These are phyloP conservation scores for Manis javanica DNA, from an alignment of 2,797 vertebrate species.

Conservation along the genomic window DNA sequence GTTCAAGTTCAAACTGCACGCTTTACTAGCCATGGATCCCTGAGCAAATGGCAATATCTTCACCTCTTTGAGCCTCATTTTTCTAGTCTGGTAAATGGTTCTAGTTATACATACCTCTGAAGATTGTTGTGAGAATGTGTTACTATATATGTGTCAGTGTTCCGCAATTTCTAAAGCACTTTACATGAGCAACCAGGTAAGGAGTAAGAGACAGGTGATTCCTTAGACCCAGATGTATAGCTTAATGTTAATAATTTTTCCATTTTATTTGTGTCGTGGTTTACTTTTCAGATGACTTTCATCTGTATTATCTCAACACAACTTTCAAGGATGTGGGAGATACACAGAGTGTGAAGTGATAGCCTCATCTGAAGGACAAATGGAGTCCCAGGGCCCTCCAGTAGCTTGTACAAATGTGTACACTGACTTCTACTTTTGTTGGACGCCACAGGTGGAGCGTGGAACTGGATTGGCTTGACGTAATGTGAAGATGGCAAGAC, in stretches of 20 bases:
- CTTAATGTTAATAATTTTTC: background rate
- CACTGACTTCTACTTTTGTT: background rate
- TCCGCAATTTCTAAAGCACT: background rate
- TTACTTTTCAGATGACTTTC: background rate
- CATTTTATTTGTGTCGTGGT: background rate
- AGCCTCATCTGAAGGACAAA: background rate
- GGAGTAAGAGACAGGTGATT: background rate
- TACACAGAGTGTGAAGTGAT: fast-evolving
- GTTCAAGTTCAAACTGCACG: background rate
- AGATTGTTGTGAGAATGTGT: background rate
- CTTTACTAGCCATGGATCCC: background rate
- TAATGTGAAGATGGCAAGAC: background rate
- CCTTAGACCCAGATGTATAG: background rate
- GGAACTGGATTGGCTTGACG: fast-evolving
- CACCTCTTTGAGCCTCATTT: background rate
- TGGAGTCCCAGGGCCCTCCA: fast-evolving
- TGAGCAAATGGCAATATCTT: background rate
- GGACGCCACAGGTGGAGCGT: fast-evolving
- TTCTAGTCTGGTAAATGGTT: background rate
- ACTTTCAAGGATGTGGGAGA: background rate
- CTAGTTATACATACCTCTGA: background rate
- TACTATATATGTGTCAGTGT: background rate
- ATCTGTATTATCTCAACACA: background rate
- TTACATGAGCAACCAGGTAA: background rate
- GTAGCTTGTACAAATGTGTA: fast-evolving